Evolutionary conservation across 2,797 vertebrate species (phyloP).

Genomic region (Poliocrania exsul): DNA sequence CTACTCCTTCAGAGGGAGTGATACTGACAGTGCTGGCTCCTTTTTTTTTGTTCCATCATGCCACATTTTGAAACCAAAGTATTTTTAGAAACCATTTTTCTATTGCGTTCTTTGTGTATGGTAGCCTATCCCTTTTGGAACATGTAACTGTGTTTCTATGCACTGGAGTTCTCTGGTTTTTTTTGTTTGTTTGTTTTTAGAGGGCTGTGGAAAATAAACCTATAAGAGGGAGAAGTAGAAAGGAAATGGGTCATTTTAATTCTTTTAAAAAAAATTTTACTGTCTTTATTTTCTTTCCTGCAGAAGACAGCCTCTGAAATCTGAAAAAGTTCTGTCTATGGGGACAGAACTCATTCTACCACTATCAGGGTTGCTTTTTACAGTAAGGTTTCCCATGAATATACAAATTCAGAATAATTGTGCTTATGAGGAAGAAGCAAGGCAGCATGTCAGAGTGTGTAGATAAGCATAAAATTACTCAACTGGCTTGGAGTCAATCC

Average conservation of each 20-base stretch:
- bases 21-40: constrained; percentile 8
- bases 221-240: background rate
- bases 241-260: background rate
- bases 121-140: background rate
- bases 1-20: background rate
- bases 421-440: background rate
- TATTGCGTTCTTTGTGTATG: background rate
- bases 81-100: constrained; percentile 32
- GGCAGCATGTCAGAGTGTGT: background rate
- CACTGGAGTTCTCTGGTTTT: background rate
- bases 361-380: background rate
- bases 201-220: background rate
- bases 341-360: background rate
- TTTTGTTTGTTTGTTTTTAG: no score
- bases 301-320: background rate
- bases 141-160: background rate
- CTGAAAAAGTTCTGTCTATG: background rate
- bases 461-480: background rate
- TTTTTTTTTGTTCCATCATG: background rate
- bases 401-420: background rate
- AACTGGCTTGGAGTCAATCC: background rate
- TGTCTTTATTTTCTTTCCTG: background rate
- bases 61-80: constrained; percentile 21
- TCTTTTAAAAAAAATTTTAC: background rate
- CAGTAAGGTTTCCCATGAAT: background rate